Conservation (phyloP, 2,888 invertebrate genomes). For the Pegoplata infirma region DNA sequence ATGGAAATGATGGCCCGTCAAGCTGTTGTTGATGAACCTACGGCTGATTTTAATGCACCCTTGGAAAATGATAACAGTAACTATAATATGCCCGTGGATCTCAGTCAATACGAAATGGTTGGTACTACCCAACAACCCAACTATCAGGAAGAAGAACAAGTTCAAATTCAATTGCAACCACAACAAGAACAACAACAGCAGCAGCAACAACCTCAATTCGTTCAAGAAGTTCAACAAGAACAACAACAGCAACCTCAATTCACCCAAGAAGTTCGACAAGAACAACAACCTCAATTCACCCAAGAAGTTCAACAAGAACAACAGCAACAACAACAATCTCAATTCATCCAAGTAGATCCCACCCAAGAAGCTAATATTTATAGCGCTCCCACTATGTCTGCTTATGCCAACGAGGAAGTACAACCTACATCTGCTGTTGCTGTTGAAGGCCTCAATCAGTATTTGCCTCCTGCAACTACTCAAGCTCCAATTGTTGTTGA, state of each 20-base stretch:
- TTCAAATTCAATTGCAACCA: too few relatives aligned
- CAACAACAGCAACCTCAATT: too few relatives aligned
- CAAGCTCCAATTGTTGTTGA: constrained; percentile 70
- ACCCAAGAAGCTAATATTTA: constrained; percentile 64
- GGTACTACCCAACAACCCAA: constrained; percentile 65
- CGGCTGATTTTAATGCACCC: constrained; percentile 17
- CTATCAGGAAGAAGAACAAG: constrained; percentile 63
- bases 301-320: constrained; percentile 2
- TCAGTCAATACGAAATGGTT: constrained; percentile 66
- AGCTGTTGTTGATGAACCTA: constrained; percentile 22
- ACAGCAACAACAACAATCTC: constrained; percentile 41
- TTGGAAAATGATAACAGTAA: constrained; percentile 56
- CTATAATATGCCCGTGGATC: constrained; percentile 47
- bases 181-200: too few relatives aligned
- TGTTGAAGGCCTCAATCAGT: constrained; percentile 68
- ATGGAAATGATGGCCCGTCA: constrained; percentile 67
- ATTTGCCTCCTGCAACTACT: constrained; percentile 69
- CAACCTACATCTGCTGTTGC: constrained; percentile 66
- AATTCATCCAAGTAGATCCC: constrained; percentile 63
- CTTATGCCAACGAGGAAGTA: constrained; percentile 66
- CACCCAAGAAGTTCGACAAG: too few relatives aligned
- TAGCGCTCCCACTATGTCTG: constrained; percentile 66
- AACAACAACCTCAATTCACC: constrained; percentile 1
- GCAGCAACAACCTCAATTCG: too few relatives aligned
- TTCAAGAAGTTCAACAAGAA: too few relatives aligned